Conservation (phyloP, 2,797 vertebrate species). For the Cuniculus paca region DNA sequence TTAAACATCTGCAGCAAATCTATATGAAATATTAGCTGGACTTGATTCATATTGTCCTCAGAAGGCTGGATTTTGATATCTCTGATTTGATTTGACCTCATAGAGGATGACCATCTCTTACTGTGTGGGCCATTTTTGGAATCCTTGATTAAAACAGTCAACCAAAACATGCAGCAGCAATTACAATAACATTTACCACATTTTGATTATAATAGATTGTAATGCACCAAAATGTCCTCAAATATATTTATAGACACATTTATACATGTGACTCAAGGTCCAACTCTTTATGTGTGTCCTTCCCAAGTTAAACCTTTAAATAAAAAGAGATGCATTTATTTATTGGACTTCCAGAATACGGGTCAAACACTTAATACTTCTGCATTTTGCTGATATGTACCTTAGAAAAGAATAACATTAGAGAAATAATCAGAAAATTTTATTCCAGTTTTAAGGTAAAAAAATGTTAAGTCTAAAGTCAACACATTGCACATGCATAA, state of each 20-base stretch:
- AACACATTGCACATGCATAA: background rate
- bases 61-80: constrained; percentile 56
- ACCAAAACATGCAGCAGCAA: constrained; percentile 68
- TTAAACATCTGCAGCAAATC: constrained; percentile 66
- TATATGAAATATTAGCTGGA: background rate
- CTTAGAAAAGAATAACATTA: constrained; percentile 1
- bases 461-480: background rate
- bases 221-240: constrained; percentile 62
- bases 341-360: constrained; percentile 30
- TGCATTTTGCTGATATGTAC: background rate
- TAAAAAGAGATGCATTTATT: background rate
- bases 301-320: constrained; percentile 26
- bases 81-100: constrained; percentile 65
- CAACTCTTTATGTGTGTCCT: background rate
- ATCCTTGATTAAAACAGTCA: constrained; percentile 63
- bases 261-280: constrained; percentile 19
- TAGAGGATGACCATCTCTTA: constrained; percentile 58
- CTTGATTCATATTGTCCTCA: constrained; percentile 50
- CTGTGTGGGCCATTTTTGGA: constrained; percentile 63
- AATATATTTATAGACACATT: constrained; percentile 48
- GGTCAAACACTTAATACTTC: background rate
- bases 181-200: constrained; percentile 53
- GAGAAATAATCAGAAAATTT: background rate
- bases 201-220: constrained; percentile 50
- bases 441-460: background rate